phyloP scores from a whole-genome alignment of 2,797 vertebrate species.

The Babyrousa celebensis region DNA sequence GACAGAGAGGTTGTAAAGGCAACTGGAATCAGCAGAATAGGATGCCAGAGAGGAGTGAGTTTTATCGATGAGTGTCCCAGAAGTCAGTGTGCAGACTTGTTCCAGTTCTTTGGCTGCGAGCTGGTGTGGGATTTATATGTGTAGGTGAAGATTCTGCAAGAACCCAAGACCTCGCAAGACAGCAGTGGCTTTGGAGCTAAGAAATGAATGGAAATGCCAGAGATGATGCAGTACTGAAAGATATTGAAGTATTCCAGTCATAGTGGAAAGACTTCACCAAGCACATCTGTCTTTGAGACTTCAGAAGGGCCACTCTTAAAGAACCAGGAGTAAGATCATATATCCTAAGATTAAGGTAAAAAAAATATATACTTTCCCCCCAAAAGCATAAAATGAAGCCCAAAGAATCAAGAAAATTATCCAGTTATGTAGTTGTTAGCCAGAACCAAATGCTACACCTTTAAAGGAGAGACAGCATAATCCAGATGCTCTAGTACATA shows the following conservation, averaged over 20 bases:
- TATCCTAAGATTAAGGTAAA: slow-evolving; percentile 15
- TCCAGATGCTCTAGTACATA: neutral
- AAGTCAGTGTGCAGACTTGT: neutral
- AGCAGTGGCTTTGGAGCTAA: neutral
- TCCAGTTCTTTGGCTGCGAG: neutral
- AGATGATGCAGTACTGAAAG: neutral
- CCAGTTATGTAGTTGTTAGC: neutral
- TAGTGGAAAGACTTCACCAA: neutral
- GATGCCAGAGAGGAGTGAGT: neutral
- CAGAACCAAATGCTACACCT: slow-evolving; percentile 33
- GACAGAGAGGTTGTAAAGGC: neutral
- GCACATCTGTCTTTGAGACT: neutral
- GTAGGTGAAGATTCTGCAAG: neutral
- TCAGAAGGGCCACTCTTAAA: neutral
- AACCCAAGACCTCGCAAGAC: neutral
- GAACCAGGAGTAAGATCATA: neutral
- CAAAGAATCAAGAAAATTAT: slow-evolving; percentile 15
- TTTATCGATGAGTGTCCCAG: neutral
- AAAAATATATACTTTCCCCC: neutral
- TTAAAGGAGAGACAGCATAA: neutral
- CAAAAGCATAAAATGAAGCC: slow-evolving; percentile 41
- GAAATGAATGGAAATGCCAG: neutral
- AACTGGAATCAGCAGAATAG: neutral
- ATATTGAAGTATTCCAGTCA: neutral
- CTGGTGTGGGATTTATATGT: neutral